Conservation (phyloP, 2,888 invertebrate genomes). For the Cistogaster globosa region DNA sequence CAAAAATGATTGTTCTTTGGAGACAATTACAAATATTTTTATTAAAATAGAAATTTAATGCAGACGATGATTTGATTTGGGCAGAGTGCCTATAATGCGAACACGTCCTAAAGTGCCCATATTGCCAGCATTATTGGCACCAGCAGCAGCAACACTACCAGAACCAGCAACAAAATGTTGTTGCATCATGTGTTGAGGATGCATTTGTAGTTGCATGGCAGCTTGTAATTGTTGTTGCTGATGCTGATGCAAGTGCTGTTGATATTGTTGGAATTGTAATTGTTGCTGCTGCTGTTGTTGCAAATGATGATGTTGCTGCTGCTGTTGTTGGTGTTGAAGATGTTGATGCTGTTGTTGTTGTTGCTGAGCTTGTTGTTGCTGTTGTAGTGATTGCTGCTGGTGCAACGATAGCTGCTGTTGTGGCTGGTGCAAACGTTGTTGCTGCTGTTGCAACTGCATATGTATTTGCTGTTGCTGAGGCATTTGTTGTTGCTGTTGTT, state of each 20-base stretch:
- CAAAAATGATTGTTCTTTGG: background rate
- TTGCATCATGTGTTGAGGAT: conserved; percentile 66
- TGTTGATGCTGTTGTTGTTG: conserved; percentile 75
- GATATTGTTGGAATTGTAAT: conserved; percentile 59
- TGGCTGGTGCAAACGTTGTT: conserved; percentile 74
- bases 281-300: conserved; percentile 74
- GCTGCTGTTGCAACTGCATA: conserved; percentile 71
- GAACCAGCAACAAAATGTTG: conserved; percentile 76
- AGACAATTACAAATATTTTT: background rate
- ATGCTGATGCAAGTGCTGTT: conserved; percentile 72
- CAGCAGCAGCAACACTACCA: conserved; percentile 74
- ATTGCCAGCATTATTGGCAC: conserved; percentile 74
- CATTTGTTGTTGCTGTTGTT: conserved; percentile 71
- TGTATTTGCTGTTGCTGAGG: conserved; percentile 74
- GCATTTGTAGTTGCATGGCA: conserved; percentile 66
- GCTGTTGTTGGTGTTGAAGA: conserved; percentile 75
- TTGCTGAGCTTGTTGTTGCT: conserved; percentile 74
- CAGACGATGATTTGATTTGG: conserved; percentile 85
- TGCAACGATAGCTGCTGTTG: conserved; percentile 75
- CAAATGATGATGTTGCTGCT: conserved; percentile 74
- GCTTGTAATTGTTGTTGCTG: conserved; percentile 73
- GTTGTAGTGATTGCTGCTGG: conserved; percentile 75
- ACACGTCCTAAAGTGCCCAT: conserved; percentile 84
- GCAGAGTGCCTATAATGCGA: conserved; percentile 92
- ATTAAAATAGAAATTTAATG: conserved; percentile 74